Base-by-base conservation (phyloP, 2,113 vertebrate species). In the Bubo scandiacus region DNA sequence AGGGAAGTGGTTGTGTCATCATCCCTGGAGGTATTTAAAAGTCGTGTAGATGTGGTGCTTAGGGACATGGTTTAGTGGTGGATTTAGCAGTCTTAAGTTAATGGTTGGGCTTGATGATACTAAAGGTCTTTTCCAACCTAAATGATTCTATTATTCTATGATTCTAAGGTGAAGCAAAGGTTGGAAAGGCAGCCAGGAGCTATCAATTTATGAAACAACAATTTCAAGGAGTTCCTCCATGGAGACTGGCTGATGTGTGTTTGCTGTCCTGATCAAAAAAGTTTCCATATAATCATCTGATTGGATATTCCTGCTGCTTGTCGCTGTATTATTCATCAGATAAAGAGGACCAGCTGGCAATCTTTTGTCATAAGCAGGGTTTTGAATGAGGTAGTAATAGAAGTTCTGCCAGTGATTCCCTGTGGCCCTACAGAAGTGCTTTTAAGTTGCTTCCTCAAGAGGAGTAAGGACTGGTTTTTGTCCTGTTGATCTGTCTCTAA, bases 301-400 rank as follows among this genome's bases (percentile, higher is more conserved):
- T 63, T 93, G 72, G 72, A 66, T 97, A 94, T 85, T 97, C 83
- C 66, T 95, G 49, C 73, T 97, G 84, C 77, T 98, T 92, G 47
- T 57, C 40, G 68, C 83, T 97, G 91, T 86, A 95, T 96, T 98
- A 96, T 96, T 97, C 87, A 96, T 96, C 63, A 89, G 84, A 91
- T 94, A 74, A 93, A 93, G 81, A 92, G 73, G 77, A 54, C 80
- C 95, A 79, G 42, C 34, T 95, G 78, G 67, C 32, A 51, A 89
- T 94, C 15, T 94, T 90, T 96, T 95, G 59, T 88, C 55, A 84
- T 55, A 66, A 87, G 29, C 65, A 81, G 52, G 59, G 52, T 80
- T 93, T 92, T 79, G 67, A 96, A 86, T 43, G 54, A 43, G 19
- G 26, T 58, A 30, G 11, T 82, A 54, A 62, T 32, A 61, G 34